Percentiles rank a stretch among this genome's conserved stretches.
These are phyloP conservation scores for Synodontis membranacea DNA, from an alignment of 2,113 vertebrate species.

Conservation along the genomic window DNA sequence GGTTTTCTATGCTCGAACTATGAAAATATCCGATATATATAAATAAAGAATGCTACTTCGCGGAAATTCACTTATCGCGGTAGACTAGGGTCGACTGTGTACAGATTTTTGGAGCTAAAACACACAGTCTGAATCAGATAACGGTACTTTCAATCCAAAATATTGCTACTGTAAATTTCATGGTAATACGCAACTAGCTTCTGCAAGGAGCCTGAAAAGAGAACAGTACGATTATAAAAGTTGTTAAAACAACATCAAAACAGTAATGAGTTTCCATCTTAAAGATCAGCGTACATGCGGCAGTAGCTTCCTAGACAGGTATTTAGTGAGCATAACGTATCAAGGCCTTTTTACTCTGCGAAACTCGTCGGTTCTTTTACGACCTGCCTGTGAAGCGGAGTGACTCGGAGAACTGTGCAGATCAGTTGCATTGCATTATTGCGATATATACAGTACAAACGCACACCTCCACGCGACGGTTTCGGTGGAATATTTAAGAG, in stretches of 20 bases:
- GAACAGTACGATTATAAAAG: not conserved
- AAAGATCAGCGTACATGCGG: not conserved
- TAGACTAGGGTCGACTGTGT: too few relatives aligned
- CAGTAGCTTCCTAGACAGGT: not conserved
- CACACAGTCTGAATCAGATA: not conserved
- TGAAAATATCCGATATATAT: too few relatives aligned
- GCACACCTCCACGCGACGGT: not conserved
- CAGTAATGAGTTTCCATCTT: not conserved
- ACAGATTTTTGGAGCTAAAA: not conserved
- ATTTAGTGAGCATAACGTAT: not conserved
- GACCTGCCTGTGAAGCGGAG: not conserved
- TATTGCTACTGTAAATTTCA: not conserved
- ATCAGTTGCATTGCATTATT: slow-evolving; percentile 15
- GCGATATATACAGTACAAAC: not conserved
- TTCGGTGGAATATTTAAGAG: not conserved
- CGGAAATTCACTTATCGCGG: too few relatives aligned
- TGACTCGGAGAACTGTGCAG: not conserved
- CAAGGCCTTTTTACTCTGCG: not conserved
- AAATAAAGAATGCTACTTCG: too few relatives aligned
- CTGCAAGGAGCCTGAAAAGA: not conserved
- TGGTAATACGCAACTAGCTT: not conserved
- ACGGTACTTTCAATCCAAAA: not conserved
- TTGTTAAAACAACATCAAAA: not conserved
- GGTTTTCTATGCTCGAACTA: too few relatives aligned
- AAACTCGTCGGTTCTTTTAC: not conserved